Evolutionary conservation across 2,888 invertebrate genomes (phyloP).

Genomic region (Morpho helenor): DNA sequence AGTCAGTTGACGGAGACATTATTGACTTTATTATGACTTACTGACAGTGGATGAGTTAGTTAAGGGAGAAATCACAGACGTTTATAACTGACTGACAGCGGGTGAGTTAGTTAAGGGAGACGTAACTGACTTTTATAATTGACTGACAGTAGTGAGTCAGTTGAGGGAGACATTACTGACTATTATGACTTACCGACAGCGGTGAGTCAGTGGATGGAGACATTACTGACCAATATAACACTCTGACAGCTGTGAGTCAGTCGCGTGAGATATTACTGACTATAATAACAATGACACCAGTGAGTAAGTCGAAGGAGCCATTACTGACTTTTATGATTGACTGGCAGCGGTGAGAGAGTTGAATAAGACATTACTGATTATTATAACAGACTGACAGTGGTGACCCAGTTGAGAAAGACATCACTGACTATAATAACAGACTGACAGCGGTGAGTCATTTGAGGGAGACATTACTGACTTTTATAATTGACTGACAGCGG

Average conservation of each 20-base stretch:
- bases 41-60: no score
- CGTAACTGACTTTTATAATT: no score
- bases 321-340: not conserved
- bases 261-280: not conserved
- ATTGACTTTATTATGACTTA: no score
- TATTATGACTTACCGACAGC: not conserved
- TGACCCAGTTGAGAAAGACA: no score
- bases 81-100: no score
- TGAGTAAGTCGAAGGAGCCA: not conserved
- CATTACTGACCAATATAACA: no score
- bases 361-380: not conserved
- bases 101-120: no score
- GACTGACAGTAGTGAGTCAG: not conserved
- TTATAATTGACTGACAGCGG: not conserved
- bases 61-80: not conserved
- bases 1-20: not conserved
- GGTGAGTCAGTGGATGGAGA: not conserved
- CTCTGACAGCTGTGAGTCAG: not conserved
- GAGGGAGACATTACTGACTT: not conserved
- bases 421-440: no score
- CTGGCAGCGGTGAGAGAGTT: not conserved
- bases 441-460: not conserved
- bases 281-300: not conserved
- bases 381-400: no score
- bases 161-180: not conserved